These are phyloP conservation scores for Buphagus erythrorhynchus DNA, from an alignment of 2,797 vertebrate genomes.

Conservation along the genomic window DNA sequence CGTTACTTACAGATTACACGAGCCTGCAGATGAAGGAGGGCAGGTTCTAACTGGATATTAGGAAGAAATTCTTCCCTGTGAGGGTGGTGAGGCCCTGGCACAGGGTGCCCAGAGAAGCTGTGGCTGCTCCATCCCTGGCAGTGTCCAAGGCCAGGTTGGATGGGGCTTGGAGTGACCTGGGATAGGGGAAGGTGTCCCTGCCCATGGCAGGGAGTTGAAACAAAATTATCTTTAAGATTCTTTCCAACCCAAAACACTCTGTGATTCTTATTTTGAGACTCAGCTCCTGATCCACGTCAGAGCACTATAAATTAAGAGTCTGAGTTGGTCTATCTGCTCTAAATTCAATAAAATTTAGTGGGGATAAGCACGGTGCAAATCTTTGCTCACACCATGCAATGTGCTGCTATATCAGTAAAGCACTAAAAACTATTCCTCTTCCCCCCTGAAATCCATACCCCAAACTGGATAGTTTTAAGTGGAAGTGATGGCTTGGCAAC, in stretches of 20 bases:
- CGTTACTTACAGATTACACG: background rate
- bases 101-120: fast-evolving
- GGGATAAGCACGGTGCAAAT: background rate
- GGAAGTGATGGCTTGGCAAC: background rate
- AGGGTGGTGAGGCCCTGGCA: fast-evolving
- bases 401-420: background rate
- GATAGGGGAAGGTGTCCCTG: background rate
- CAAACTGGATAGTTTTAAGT: background rate
- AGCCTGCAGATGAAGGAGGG: background rate
- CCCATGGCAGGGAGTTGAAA: fast-evolving
- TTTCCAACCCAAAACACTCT: background rate
- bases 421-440: background rate
- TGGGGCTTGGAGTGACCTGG: fast-evolving
- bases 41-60: background rate
- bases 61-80: background rate
- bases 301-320: background rate
- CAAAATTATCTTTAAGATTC: fast-evolving
- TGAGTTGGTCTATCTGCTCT: background rate
- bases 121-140: background rate
- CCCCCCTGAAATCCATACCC: background rate
- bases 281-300: background rate
- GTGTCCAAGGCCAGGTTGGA: fast-evolving
- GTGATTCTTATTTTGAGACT: background rate
- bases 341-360: background rate
- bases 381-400: background rate